Base-by-base conservation (phyloP, 2,113 vertebrate species). In the Podarcis muralis region DNA sequence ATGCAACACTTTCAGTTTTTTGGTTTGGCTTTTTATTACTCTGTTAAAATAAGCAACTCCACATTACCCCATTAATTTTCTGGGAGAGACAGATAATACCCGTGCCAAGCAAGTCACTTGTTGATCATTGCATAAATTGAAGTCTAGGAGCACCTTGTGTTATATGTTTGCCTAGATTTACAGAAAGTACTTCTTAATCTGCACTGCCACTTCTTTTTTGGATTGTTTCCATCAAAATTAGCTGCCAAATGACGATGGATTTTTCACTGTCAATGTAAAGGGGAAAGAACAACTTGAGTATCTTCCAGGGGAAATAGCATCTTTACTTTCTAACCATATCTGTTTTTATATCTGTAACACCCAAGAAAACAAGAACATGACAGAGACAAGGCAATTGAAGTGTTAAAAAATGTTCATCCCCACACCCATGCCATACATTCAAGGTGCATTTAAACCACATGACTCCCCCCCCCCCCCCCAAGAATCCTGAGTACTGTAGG, bases 181-280 rank as follows among this genome's bases (percentile, higher is more conserved):
- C 84, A 65, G 62, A 1, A 35, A 62, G 22, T 68, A 15, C 81
- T 78, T 81, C 88, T 43, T 89, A 92, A 69, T 69, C 23, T 69
- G 6, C 27, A 11, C 23, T 69, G 9, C 27, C 25, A 27, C 68
- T 69, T 27, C 25, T 37, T 57, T 74, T 27, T 71, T 91, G 82
- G 77, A 83, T 3, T 71, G 11, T 48, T 89, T 43, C 84, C 92
- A 89, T 86, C 91, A 91, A 82, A 80, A 88, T 82, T 81, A 92
- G 6, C 71, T 53, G 48, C 48, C 48, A 53, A 53, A 3, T 53
- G 48, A 53, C 12, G 11, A 81, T 20, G 59, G 88, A 53, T 65
- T n/a, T 30, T 85, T 72, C 66, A 53, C 9, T 80, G 66, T 68
- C 87, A 89, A 79, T 69, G 89, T 82, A 83, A 66, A 22, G 18